Conservation (phyloP, 2,888 invertebrate genomes). For the Chymomyza caudatula region DNA sequence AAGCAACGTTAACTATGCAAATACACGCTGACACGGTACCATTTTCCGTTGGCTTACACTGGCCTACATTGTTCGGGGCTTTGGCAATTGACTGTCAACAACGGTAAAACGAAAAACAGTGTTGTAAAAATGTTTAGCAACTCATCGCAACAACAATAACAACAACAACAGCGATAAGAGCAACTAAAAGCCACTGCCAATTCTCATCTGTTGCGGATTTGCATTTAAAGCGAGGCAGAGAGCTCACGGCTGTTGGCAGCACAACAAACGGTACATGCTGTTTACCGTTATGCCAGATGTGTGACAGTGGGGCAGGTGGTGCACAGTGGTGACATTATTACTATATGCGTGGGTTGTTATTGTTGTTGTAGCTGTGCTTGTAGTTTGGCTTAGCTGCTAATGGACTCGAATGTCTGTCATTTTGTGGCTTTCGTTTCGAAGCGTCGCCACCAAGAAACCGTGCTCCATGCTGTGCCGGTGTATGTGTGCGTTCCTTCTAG, state of each 20-base stretch:
- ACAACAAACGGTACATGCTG: background rate
- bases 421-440: background rate
- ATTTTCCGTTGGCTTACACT: background rate
- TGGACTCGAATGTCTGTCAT: background rate
- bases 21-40: background rate
- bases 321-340: background rate
- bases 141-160: background rate
- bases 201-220: background rate
- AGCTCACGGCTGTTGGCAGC: background rate
- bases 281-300: background rate
- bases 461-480: slow-evolving; percentile 40
- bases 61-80: background rate
- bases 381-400: background rate
- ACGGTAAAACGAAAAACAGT: background rate
- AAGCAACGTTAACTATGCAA: background rate
- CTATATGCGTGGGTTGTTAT: background rate
- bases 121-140: background rate
- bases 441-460: background rate
- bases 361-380: background rate
- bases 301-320: background rate
- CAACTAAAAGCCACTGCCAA: background rate
- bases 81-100: background rate
- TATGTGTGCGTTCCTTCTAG: slow-evolving; percentile 6
- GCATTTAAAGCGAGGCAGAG: background rate
- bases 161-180: background rate